Evolutionary conservation across 53 echinoderm and acorn worm species (phyloP), one percentile per base, ranked within the genome.

Genomic region (Crossaster papposus): DNA sequence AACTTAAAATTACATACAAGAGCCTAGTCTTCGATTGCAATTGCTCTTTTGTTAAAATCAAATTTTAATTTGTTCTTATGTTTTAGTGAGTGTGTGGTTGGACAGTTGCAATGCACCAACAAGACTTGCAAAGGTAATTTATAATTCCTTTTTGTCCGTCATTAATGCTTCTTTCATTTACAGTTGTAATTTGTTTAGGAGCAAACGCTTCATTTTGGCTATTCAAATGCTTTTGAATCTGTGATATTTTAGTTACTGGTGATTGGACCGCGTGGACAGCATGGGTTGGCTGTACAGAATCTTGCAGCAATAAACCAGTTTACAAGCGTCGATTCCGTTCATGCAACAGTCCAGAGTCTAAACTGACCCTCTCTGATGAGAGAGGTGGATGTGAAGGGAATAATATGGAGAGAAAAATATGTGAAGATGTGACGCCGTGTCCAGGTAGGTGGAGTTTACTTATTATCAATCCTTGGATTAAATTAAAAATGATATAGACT

Each of bases 201-300:
- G 28, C 11, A 26, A 26, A 68, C 28, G 24, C 28, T 68, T n/a
- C 11, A 15, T 62, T 62, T 23, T 20, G 13, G 62, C 17, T 9
- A 68, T n/a, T 68, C 11, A 28, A 68, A 26, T n/a, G 68, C 68
- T 68, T 10, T 68, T 68, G 26, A 4, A n/a, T 26, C 28, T 68
- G 22, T 33, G 30, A 51, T 30, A 55, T 84, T 87, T 36, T 18
- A 79, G 89, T 64, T 3, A 28, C 68, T 36, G 89, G 79, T 10
- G 64, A 65, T 24, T 89, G 89, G 89, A 89, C 79, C 63, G 33
- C 38, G 63, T 89, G 89, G 89, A 62, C 78, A 79, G 36, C 4
- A 5, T 89, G 89, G 89, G 15, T 65, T 38, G 78, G 64, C 2
- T 89, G 89, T 64, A 58, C 79, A 34, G 51, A 62, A 36, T n/a